Base-by-base conservation (phyloP, 2,888 invertebrate species). In the Phrixothrix hirtus region DNA sequence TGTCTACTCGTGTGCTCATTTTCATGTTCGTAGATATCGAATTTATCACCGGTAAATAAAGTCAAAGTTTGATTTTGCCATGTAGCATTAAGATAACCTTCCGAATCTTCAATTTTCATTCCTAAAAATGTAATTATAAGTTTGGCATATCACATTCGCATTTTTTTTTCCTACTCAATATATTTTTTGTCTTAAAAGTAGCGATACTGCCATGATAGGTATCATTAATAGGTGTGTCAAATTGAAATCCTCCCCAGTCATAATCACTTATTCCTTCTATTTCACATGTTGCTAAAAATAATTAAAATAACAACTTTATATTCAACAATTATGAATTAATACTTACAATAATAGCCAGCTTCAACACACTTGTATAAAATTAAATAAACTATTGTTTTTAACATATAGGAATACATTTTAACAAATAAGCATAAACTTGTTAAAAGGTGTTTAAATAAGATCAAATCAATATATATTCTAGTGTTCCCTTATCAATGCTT, bases 121-220 rank as follows among this genome's bases (percentile, higher is more conserved):
- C 29, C 41, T 41, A 27, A 2, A 21, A 21, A n/a, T n/a, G 21
- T 21, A 5, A 21, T 34, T 15, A 44, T 9, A 16, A 34, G 12
- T 27, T 6, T n/a, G 6, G 26, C 14, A n/a, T 39, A n/a, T 36
- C 4, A 4, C 11, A 10, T n/a, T 5, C 6, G 2, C 15, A 25
- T n/a, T 9, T 17, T n/a, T 21, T 11, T 17, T 21, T 11, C 12
- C 9, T 31, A 46, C 46, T 13, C 30, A 12, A 37, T 27, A 46
- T n/a, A 30, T 37, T 16, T 2, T n/a, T 14, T 5, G 37, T 37
- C 30, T 17, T 31, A 7, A 29, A 31, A 0, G 29, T 29, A 4
- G 37, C 25, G 10, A 46, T 9, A 14, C 14, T 6, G 2, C 46
- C 46, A 7, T 11, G n/a, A 30, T 38, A 17, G 7, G 46, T 37